phyloP scores from a whole-genome alignment of 2,797 vertebrate genomes.

The Typhlichthys eigenmanni region DNA sequence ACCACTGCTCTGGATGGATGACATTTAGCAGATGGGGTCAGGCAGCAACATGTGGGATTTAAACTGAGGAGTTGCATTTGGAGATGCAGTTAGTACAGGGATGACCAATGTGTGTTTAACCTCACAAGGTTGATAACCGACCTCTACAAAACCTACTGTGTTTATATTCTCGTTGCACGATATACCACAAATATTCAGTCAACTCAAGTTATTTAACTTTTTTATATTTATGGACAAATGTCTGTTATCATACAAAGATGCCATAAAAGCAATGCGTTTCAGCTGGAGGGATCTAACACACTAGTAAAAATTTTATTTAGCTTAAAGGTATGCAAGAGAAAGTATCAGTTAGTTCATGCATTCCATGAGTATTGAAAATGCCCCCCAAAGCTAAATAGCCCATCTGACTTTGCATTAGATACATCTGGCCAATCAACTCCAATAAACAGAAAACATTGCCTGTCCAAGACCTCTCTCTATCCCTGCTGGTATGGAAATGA shows the following conservation, averaged over 20 bases:
- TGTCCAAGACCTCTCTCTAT: not conserved
- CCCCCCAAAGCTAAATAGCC: not conserved
- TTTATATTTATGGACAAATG: slow-evolving; percentile 12
- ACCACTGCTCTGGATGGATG: not conserved
- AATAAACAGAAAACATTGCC: slow-evolving; percentile 22
- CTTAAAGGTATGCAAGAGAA: slow-evolving; percentile 32
- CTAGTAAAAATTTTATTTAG: not conserved
- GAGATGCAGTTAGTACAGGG: too few species aligned
- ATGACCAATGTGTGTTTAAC: too few species aligned
- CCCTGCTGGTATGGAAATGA: slow-evolving; percentile 15
- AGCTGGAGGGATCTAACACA: too few species aligned
- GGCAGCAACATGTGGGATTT: not conserved
- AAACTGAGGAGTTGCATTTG: too few species aligned
- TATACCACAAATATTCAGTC: too few species aligned
- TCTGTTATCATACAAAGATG: slow-evolving; percentile 23
- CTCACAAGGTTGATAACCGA: too few species aligned
- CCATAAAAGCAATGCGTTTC: too few species aligned
- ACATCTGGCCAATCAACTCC: slow-evolving; percentile 26
- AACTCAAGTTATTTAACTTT: not conserved
- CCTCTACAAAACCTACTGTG: too few species aligned
- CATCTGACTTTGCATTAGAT: not conserved
- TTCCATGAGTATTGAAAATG: not conserved
- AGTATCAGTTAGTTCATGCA: not conserved
- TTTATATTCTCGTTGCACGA: too few species aligned
- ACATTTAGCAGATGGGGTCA: slow-evolving; percentile 18